Evolutionary conservation across 2,888 invertebrate species (phyloP).

Genomic region (Acrobasis consociella): DNA sequence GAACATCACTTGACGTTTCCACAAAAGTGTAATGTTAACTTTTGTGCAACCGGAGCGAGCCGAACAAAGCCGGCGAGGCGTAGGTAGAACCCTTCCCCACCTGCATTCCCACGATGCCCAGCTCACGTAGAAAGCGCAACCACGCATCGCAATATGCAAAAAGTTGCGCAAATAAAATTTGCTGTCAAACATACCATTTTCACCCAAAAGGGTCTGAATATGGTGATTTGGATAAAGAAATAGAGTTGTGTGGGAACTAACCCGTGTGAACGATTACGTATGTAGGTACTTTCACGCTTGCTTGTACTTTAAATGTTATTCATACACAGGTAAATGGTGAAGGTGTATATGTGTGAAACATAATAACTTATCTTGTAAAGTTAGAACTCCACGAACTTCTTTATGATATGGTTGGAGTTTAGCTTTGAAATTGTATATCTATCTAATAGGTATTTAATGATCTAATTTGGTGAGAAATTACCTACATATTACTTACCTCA

Average conservation of each 20-base stretch:
- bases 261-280: conserved; percentile 42
- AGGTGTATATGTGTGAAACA: no score
- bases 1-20: conserved; percentile 75
- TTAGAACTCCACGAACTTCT: no score
- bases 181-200: conserved; percentile 73
- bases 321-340: background rate
- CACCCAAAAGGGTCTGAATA: conserved; percentile 62
- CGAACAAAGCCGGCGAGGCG: conserved; percentile 35
- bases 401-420: no score
- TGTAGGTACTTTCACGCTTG: conserved; percentile 12
- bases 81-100: conserved; percentile 76
- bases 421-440: no score
- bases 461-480: no score
- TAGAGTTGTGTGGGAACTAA: conserved; percentile 65
- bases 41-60: conserved; percentile 73
- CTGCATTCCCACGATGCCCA: conserved; percentile 77
- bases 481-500: no score
- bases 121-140: conserved; percentile 67
- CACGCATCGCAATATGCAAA: conserved; percentile 50
- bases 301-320: background rate
- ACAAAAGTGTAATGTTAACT: conserved; percentile 74
- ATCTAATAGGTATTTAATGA: no score
- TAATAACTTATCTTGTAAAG: no score
- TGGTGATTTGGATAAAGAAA: conserved; percentile 56
- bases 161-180: conserved; percentile 78